Evolutionary conservation across 2,113 vertebrate species (phyloP), one percentile per base, ranked within the genome.

Genomic region (Lota lota): DNA sequence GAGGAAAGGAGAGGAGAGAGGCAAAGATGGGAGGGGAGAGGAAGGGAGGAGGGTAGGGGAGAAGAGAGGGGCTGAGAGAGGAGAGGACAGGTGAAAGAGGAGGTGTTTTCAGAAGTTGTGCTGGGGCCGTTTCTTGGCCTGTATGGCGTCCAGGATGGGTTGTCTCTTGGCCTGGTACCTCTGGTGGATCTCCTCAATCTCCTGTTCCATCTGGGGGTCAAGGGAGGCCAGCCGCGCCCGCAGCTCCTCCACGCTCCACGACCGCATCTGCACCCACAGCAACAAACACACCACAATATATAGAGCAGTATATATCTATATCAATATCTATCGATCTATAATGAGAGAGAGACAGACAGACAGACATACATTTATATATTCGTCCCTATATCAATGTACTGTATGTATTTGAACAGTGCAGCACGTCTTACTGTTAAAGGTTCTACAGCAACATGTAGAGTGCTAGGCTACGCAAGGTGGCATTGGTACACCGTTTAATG

Each of bases 191-290:
- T 98, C 95, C 85, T 98, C 94, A 1, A 98, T 97, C 87, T 98
- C 96, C 86, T 94, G 95, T 86, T 97, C 95, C 96, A 98, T 98
- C 93, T 97, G 95, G 72, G 96, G 96, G 79, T 97, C 95, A 28
- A 98, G 93, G 12, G 95, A 93, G 5, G 88, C 82, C 0, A 98
- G 93, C 67, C 93, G 88, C 74, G 85, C 82, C 75, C 93, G 92
- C 0, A 98, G 94, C 69, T 98, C 95, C 64, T 95, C 94, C 18
- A 96, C 95, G 0, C 93, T 93, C 96, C 95, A 98, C 0, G 90
- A 85, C 59, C 93, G 95, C n/a, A 97, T 91, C 97, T 93, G 36
- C 28, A 2, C 28, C 28, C 28, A 33, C 28, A 6, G 28, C 28
- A 4, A 6, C 28, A 33, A 4, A 33, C 28, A 33, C 28, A 33